Evolutionary conservation across 2,888 invertebrate genomes (phyloP).

Genomic region (Galerucella pusilla): DNA sequence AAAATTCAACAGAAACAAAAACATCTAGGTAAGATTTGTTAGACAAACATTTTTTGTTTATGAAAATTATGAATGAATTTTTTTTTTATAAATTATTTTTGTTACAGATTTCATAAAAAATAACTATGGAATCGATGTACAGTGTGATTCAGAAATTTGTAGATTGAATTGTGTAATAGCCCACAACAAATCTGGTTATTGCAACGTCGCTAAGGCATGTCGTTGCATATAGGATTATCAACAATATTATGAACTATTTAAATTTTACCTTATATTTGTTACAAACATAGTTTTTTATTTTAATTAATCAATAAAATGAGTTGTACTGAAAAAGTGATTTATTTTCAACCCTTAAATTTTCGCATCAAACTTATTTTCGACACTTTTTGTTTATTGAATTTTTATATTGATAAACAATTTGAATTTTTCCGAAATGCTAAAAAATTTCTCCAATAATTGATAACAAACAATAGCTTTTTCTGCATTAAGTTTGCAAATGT

Average conservation of each 20-base stretch:
- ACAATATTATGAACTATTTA: background rate
- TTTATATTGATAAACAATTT: too few species aligned
- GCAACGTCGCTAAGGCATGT: slow-evolving; percentile 4
- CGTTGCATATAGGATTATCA: slow-evolving; percentile 6
- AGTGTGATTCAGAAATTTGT: slow-evolving; percentile 19
- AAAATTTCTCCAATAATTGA: too few species aligned
- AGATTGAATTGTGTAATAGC: slow-evolving; percentile 15
- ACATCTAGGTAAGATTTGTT: slow-evolving; percentile 23
- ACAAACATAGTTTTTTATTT: background rate
- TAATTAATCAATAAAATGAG: background rate
- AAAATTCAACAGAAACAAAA: slow-evolving; percentile 17
- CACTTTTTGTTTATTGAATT: too few species aligned
- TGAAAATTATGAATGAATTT: too few species aligned
- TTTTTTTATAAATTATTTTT: background rate
- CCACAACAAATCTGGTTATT: slow-evolving; percentile 14
- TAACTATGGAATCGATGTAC: slow-evolving; percentile 14
- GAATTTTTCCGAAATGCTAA: too few species aligned
- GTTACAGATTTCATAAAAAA: slow-evolving; percentile 23
- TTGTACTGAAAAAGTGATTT: too few species aligned
- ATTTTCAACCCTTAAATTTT: too few species aligned
- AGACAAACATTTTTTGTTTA: background rate
- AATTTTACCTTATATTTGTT: background rate
- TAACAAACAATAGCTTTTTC: too few species aligned
- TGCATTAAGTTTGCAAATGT: too few species aligned
- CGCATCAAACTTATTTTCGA: too few species aligned